Evolutionary conservation across 2,888 invertebrate genomes (phyloP).

Genomic region (Onchidella celtica): DNA sequence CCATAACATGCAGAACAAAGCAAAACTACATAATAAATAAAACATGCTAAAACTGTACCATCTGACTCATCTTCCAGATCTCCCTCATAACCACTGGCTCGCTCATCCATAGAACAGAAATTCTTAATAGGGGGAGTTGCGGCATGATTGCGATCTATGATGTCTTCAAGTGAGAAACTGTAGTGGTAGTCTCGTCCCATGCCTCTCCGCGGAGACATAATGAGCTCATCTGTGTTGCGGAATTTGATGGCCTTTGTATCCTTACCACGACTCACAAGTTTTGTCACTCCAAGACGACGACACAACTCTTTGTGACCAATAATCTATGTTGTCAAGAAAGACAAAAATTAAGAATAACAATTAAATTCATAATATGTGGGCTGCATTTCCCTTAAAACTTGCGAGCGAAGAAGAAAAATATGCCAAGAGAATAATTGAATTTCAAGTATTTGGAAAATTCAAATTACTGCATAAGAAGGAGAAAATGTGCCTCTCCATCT

Average conservation of each 20-base stretch:
- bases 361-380: not conserved
- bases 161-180: not conserved
- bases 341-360: not conserved
- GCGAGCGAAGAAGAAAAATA: not conserved
- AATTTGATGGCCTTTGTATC: constrained; percentile 66
- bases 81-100: constrained; percentile 46
- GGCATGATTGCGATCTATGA: constrained; percentile 30
- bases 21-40: too few relatives aligned
- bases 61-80: constrained; percentile 46
- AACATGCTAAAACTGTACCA: constrained; percentile 27
- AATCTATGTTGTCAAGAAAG: constrained; percentile 61
- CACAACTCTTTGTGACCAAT: constrained; percentile 71
- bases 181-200: constrained; percentile 53
- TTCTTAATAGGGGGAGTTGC: constrained; percentile 41
- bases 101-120: constrained; percentile 28
- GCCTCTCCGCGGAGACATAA: constrained; percentile 72
- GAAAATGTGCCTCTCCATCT: too few relatives aligned
- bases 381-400: too few relatives aligned
- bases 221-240: constrained; percentile 72
- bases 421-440: not conserved
- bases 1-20: too few relatives aligned
- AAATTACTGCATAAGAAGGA: not conserved
- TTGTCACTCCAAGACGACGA: constrained; percentile 68
- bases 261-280: constrained; percentile 63
- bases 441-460: not conserved